Evolutionary conservation across 2,888 invertebrate species (phyloP), one percentile per base, ranked within the genome.

Genomic region (Andrena marginata): DNA sequence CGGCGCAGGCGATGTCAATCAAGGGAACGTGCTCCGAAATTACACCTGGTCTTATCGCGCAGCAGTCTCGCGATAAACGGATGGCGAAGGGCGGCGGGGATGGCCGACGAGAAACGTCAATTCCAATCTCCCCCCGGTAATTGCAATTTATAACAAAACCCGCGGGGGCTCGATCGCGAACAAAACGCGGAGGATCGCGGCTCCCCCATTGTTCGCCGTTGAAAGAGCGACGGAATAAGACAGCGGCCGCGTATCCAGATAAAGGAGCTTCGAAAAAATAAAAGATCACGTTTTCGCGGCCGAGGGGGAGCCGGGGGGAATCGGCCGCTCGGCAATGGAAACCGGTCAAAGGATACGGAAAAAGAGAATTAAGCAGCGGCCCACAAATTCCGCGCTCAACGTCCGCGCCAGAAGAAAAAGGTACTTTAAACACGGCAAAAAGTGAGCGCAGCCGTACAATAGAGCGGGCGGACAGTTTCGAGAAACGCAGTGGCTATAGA

Each of bases 281-380:
- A 77, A 77, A 60, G 69, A 77, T 82, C 77, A 74, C 73, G 56
- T 77, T 77, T 73, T 29, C 71, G n/a, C n/a, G 63, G 70, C 51
- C n/a, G 33, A 51, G 42, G 33, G 60, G 26, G 26, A 20, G 13
- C 20, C 23, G 49, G 63, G 6, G 6, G 20, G 35, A 2, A 0
- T 2, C 7, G 26, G 6, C 1, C 1, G 63, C 35, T 29, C 23
- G 69, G 68, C 42, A 59, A 42, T 77, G 49, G 59, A 76, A 60
- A 71, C 54, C 62, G 79, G 72, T 65, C 69, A 62, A 80, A 79
- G 77, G 74, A 77, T 82, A 82, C 74, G 77, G 69, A 82, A 85
- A 83, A 88, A 82, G 68, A 69, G 77, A 87, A 84, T 87, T 87
- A 88, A 87, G 70, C 79, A 77, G 69, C 75, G 82, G 70, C 62